Base-by-base conservation (phyloP, 2,113 vertebrate genomes). In the Zootoca vivipara region DNA sequence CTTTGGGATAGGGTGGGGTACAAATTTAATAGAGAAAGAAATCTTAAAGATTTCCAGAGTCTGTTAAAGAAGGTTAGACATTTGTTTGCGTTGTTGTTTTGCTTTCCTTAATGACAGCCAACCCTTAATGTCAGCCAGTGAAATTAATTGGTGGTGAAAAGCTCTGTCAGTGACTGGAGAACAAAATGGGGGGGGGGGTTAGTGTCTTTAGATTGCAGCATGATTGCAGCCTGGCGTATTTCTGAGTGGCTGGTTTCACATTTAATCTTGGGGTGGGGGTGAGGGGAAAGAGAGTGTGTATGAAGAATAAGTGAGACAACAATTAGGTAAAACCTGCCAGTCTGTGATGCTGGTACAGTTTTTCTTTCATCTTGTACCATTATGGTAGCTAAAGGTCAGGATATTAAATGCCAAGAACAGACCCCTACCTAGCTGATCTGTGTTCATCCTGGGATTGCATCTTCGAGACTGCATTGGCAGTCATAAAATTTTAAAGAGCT, bases 401-500 rank as follows among this genome's bases (percentile, higher is more conserved):
- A 69, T 92, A 74, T 1, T 10, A 95, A 95, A 96, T 69, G 56
- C 81, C 78, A 93, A 80, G 87, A 92, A 92, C 33, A 88, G 90
- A 62, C 15, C 77, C 52, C 52, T 73, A 73, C 58, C 46, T 85
- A 85, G 87, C 82, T 82, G 93, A 89, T 75, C 42, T 12, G 30
- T 15, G n/a, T 89, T 91, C 93, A 90, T 58, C 46, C 65, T 91
- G 79, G 77, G 79, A 96, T 92, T 1, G 12, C 64, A 69, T 90
- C 90, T 80, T 24, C 85, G 90, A 52, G 65, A 35, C 3, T 69
- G 65, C 79, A 78, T 40, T 77, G 87, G 89, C 82, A 85, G 52
- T 91, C 87, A 91, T 92, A 93, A 95, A 95, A 89, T 89, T 92
- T 96, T 94, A 90, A 94, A 96, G 91, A 93, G 65, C 85, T 80